Conservation (phyloP, 2,797 vertebrate species). For the Thalassophryne amazonica region DNA sequence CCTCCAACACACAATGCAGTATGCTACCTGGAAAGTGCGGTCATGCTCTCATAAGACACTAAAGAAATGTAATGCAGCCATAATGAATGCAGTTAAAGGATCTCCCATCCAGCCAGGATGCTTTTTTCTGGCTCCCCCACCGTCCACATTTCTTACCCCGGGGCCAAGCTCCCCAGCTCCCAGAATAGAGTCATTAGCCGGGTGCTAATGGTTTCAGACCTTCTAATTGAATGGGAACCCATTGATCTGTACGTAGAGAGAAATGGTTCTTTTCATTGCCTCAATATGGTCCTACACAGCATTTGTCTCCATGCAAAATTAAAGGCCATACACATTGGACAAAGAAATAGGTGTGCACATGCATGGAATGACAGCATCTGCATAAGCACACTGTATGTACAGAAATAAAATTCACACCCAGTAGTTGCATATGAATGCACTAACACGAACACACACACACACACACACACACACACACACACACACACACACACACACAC, state of each 20-base stretch:
- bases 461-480: background rate
- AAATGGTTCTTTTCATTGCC: slow-evolving; percentile 79
- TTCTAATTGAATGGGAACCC: slow-evolving; percentile 81
- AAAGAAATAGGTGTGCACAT: slow-evolving; percentile 10
- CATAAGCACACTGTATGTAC: slow-evolving; percentile 14
- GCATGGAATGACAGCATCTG: background rate
- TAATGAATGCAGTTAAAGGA: slow-evolving; percentile 75
- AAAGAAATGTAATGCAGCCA: slow-evolving; percentile 64
- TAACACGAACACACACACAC: background rate
- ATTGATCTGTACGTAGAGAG: slow-evolving; percentile 81
- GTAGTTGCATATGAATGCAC: slow-evolving; percentile 1
- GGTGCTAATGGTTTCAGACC: slow-evolving; percentile 79
- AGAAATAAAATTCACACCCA: slow-evolving; percentile 14
- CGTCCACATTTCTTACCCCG: slow-evolving; percentile 56
- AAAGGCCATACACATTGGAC: slow-evolving; percentile 40
- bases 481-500: background rate
- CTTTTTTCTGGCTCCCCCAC: slow-evolving; percentile 62
- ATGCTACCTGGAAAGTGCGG: slow-evolving; percentile 53
- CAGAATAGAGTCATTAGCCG: slow-evolving; percentile 77
- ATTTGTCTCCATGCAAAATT: slow-evolving; percentile 69
- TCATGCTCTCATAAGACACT: slow-evolving; percentile 60
- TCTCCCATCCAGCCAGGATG: slow-evolving; percentile 56
- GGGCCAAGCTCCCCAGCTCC: slow-evolving; percentile 71
- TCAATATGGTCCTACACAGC: slow-evolving; percentile 58
- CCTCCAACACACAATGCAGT: slow-evolving; percentile 56